Conservation (phyloP, 2,888 invertebrate species). For the Aspidiotus rigidus region DNA sequence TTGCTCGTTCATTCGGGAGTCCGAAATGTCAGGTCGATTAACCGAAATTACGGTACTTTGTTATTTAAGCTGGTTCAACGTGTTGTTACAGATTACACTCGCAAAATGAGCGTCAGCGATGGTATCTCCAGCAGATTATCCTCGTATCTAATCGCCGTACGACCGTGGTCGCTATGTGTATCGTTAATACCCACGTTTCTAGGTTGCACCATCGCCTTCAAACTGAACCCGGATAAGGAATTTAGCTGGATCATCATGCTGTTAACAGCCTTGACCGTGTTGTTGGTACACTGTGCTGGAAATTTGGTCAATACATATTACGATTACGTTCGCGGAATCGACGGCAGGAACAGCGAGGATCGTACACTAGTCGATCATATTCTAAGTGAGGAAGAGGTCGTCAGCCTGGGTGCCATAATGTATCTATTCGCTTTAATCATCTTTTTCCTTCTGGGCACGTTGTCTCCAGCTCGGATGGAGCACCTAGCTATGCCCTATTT, state of each 20-base stretch:
- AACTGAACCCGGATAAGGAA: constrained; percentile 59
- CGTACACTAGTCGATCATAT: constrained; percentile 89
- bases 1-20: no score
- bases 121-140: constrained; percentile 47
- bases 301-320: constrained; percentile 95
- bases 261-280: constrained; percentile 72
- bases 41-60: no score
- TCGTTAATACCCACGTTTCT: constrained; percentile 83
- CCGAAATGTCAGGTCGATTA: no score
- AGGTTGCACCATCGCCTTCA: constrained; percentile 81
- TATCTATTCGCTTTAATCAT: constrained; percentile 79
- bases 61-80: no score
- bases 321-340: constrained; percentile 88
- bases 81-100: no score
- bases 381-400: constrained; percentile 71
- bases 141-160: constrained; percentile 75
- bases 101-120: background rate
- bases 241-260: constrained; percentile 72
- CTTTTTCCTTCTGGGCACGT: constrained; percentile 62
- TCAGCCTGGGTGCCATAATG: constrained; percentile 76
- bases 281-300: constrained; percentile 90
- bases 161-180: constrained; percentile 90
- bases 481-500: constrained; percentile 90
- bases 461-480: constrained; percentile 88
- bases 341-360: constrained; percentile 86